Percentiles rank a stretch among this genome's conserved stretches.
Evolutionary conservation across 92 coral and sea anemone genomes (phyloP).

Genomic region (Epizoanthus ramosus): DNA sequence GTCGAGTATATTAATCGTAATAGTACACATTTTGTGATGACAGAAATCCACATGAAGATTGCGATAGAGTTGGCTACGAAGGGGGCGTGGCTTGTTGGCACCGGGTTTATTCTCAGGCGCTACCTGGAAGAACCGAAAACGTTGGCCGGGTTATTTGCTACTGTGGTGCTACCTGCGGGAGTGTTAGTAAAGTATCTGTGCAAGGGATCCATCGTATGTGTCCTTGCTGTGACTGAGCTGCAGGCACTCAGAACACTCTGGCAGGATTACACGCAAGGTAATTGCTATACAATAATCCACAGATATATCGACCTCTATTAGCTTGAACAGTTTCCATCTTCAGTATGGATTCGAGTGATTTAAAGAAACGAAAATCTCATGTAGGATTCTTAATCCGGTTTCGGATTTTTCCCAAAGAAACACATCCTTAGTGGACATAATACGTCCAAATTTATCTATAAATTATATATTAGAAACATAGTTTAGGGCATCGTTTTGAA

Average conservation of each 20-base stretch:
- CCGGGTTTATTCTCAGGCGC: constrained; percentile 66
- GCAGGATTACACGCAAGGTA: constrained; percentile 62
- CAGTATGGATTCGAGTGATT: too few species aligned
- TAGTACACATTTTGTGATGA: neutral
- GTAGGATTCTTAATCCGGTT: too few species aligned
- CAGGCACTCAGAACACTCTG: constrained; percentile 56
- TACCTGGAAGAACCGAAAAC: constrained; percentile 72
- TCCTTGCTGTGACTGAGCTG: constrained; percentile 63
- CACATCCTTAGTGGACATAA: too few species aligned
- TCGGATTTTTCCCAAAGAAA: too few species aligned
- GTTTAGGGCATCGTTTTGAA: too few species aligned
- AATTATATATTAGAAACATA: too few species aligned
- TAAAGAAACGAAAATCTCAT: too few species aligned
- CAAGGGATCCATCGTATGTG: constrained; percentile 64
- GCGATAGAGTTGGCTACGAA: constrained; percentile 52
- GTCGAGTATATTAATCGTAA: too few species aligned
- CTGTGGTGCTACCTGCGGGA: constrained; percentile 74
- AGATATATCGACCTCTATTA: too few species aligned
- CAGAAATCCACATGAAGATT: constrained; percentile 38
- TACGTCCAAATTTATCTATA: too few species aligned
- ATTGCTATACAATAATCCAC: too few species aligned
- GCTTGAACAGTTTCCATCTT: too few species aligned
- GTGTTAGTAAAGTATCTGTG: constrained; percentile 59
- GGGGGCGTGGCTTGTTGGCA: constrained; percentile 77
- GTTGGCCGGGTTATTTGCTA: constrained; percentile 53